Conservation (phyloP, 2,113 vertebrate species). For the Plectropomus leopardus region DNA sequence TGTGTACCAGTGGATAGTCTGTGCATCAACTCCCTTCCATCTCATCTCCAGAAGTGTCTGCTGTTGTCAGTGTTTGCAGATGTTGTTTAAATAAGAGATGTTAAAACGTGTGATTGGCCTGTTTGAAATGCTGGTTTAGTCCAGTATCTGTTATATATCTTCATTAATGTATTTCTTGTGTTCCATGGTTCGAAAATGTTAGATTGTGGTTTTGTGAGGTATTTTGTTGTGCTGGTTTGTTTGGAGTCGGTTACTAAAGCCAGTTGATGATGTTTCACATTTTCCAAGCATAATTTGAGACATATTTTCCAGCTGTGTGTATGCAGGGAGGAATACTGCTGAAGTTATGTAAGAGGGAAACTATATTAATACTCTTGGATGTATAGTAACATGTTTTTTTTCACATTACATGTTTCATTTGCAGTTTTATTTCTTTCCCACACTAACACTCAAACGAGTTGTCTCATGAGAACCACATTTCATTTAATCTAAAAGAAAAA, state of each 20-base stretch:
- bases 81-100: background rate
- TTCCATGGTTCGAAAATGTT: background rate
- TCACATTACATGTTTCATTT: background rate
- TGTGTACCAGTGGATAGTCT: background rate
- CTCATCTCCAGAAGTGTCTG: background rate
- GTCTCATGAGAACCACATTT: background rate
- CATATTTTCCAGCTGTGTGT: slow-evolving; percentile 32
- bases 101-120: background rate
- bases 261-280: slow-evolving; percentile 26
- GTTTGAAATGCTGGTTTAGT: background rate
- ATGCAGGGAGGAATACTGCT: slow-evolving; percentile 4
- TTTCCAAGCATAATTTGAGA: slow-evolving; percentile 26
- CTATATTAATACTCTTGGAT: background rate
- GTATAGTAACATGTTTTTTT: slow-evolving; percentile 3
- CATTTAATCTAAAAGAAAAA: background rate
- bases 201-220: background rate
- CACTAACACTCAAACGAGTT: background rate
- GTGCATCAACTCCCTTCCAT: background rate
- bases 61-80: background rate
- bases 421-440: background rate
- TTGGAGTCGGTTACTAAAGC: slow-evolving; percentile 34
- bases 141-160: background rate
- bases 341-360: background rate
- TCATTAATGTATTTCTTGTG: background rate
- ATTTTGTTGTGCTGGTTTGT: slow-evolving; percentile 25